Percentiles rank a stretch among this genome's conserved stretches.
Conservation (phyloP, 2,888 invertebrate genomes). For the Lasius platythorax region DNA sequence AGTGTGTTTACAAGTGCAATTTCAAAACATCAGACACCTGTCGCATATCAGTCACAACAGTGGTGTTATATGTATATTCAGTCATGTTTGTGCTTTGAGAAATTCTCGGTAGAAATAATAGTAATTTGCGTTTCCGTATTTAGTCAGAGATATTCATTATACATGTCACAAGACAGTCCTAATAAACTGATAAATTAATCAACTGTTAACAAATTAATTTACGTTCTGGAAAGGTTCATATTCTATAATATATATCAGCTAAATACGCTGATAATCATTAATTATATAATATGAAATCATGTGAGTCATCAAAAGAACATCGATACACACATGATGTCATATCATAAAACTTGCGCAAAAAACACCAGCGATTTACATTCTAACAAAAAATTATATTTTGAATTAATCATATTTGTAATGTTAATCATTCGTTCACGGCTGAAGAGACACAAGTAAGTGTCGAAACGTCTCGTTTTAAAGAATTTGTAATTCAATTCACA, state of each 20-base stretch:
- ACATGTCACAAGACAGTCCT: not conserved
- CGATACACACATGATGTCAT: too few species aligned
- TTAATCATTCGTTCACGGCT: too few species aligned
- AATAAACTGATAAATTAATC: not conserved
- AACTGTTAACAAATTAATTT: not conserved
- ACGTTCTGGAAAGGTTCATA: not conserved
- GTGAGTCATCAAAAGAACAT: too few species aligned
- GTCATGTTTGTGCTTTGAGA: not conserved
- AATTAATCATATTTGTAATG: too few species aligned
- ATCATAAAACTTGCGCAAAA: too few species aligned
- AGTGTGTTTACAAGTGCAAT: slow-evolving; percentile 33
- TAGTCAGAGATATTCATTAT: not conserved
- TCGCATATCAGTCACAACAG: slow-evolving; percentile 23
- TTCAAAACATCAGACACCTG: slow-evolving; percentile 34
- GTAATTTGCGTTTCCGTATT: not conserved
- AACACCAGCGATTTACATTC: too few species aligned
- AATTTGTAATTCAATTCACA: too few species aligned
- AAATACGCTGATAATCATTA: not conserved
- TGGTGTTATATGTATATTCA: not conserved
- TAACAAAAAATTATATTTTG: too few species aligned
- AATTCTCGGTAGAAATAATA: slow-evolving; percentile 15
- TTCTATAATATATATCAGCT: not conserved
- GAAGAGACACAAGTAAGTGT: too few species aligned
- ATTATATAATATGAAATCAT: not conserved
- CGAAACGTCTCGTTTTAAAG: too few species aligned